Percentiles rank a stretch among this genome's conserved stretches.
These are phyloP conservation scores for Pipistrellus pygmaeus DNA, from an alignment of 2,797 vertebrate genomes.

Conservation along the genomic window DNA sequence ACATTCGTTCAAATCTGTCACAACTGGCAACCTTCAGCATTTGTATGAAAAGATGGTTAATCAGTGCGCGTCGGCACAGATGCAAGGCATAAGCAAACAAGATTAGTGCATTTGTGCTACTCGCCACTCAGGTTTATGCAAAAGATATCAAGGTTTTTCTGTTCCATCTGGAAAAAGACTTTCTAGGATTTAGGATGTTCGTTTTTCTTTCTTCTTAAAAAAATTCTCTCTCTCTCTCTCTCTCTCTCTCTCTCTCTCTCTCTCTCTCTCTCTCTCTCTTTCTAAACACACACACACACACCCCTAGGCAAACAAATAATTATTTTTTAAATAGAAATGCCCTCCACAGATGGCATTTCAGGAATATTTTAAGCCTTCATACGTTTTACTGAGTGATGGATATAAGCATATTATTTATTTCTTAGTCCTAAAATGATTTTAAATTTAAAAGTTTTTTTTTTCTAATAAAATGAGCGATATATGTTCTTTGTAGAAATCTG, in stretches of 20 bases:
- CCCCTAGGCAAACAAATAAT: background rate
- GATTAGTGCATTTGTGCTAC: slow-evolving; percentile 68
- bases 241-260: background rate
- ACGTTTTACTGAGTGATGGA: background rate
- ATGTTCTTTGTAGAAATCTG: background rate
- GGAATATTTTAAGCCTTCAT: too few relatives aligned
- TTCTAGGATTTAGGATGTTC: background rate
- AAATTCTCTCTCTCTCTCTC: background rate
- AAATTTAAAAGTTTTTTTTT: background rate
- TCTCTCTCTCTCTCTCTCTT: background rate
- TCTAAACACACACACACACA: background rate
- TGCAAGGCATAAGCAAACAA: slow-evolving; percentile 79
- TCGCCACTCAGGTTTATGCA: slow-evolving; percentile 41
- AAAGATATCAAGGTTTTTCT: slow-evolving; percentile 12
- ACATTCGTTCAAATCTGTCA: slow-evolving; percentile 88
- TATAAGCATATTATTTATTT: background rate
- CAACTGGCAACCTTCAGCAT: slow-evolving; percentile 87
- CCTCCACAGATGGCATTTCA: background rate
- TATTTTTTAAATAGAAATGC: background rate
- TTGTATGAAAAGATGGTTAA: slow-evolving; percentile 87
- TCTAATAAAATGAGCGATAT: slow-evolving; percentile 13
- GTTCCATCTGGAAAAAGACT: slow-evolving; percentile 64
- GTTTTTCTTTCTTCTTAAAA: slow-evolving; percentile 47
- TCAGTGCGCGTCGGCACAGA: slow-evolving; percentile 78
- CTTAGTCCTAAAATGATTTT: slow-evolving; percentile 25